phyloP scores from a whole-genome alignment of 1,140 invertebrate species.

The Pseudomyrmex gracilis region DNA sequence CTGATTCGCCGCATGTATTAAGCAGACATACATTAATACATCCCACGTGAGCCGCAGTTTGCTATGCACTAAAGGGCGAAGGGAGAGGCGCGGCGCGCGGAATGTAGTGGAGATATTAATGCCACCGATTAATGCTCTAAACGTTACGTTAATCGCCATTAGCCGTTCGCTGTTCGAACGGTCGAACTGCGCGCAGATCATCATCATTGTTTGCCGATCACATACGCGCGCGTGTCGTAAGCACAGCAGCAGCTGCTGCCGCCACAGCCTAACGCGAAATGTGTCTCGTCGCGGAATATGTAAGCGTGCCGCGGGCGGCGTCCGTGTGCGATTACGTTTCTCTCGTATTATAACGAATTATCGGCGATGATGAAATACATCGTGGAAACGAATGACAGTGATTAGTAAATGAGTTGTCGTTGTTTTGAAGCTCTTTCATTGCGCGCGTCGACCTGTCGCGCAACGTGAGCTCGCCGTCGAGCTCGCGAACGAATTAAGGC shows the following conservation, averaged over 20 bases:
- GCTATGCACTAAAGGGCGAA: conserved; percentile 42
- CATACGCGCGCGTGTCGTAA: conserved; percentile 44
- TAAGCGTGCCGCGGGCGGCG: background rate
- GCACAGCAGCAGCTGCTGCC: background rate
- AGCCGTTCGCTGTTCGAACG: conserved; percentile 64
- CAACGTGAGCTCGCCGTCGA: conserved; percentile 46
- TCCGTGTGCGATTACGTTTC: conserved; percentile 43
- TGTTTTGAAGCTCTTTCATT: conserved; percentile 9
- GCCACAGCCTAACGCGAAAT: conserved; percentile 39
- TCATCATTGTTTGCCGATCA: conserved; percentile 68
- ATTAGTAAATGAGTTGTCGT: conserved; percentile 56
- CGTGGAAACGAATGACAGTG: conserved; percentile 56
- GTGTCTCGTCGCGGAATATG: conserved; percentile 41
- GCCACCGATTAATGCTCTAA: conserved; percentile 73
- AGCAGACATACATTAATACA: conserved; percentile 52
- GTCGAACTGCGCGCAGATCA: conserved; percentile 67
- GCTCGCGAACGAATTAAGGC: conserved; percentile 45
- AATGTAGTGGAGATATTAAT: conserved; percentile 65
- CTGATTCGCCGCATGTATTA: conserved; percentile 29
- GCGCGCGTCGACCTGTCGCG: conserved; percentile 19
- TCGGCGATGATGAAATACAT: conserved; percentile 41
- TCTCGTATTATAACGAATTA: conserved; percentile 47
- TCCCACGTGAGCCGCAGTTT: conserved; percentile 51
- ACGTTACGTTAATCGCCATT: conserved; percentile 77
- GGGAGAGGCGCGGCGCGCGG: conserved; percentile 20